These are phyloP conservation scores for Leptopilina boulardi DNA, from an alignment of 1,140 invertebrate species.

Conservation along the genomic window DNA sequence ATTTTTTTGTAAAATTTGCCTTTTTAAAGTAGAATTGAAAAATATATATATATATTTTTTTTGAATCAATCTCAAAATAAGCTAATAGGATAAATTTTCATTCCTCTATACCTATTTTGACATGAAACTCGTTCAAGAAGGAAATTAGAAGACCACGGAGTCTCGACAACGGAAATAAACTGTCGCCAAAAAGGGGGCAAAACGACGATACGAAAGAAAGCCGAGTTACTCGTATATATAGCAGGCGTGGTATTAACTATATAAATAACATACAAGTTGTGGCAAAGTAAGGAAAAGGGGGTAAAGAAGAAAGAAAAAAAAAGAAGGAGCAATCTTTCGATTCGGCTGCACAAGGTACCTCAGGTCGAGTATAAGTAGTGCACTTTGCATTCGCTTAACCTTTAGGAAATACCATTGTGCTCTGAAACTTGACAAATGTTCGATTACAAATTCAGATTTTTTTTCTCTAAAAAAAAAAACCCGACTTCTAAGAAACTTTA, in stretches of 20 bases:
- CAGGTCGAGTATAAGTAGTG: too few relatives aligned
- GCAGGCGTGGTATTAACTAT: conserved; percentile 66
- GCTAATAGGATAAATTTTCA: neutral
- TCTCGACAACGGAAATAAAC: conserved; percentile 58
- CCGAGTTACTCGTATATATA: conserved; percentile 58
- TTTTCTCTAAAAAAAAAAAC: neutral
- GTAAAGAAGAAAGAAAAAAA: conserved; percentile 59
- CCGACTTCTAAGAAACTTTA: neutral
- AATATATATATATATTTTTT: too few relatives aligned
- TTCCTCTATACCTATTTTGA: neutral
- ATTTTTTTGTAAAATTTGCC: too few relatives aligned
- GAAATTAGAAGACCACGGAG: conserved; percentile 61
- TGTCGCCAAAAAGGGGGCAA: conserved; percentile 54
- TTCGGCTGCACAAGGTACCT: conserved; percentile 47
- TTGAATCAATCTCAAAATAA: neutral
- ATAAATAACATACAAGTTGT: conserved; percentile 60
- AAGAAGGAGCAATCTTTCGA: conserved; percentile 52
- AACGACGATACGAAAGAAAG: conserved; percentile 62
- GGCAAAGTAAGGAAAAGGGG: conserved; percentile 46
- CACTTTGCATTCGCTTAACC: conserved; percentile 59
- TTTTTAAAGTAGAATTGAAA: too few relatives aligned
- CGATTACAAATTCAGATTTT: neutral
- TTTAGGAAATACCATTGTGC: conserved; percentile 47
- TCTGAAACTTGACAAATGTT: conserved; percentile 8
- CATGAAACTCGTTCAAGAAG: conserved; percentile 61